A percentile compares a stretch with the other conserved stretches of the same genome.
Evolutionary conservation across 1,140 invertebrate genomes (phyloP).

Genomic region (Ceratosolen fusciceps): DNA sequence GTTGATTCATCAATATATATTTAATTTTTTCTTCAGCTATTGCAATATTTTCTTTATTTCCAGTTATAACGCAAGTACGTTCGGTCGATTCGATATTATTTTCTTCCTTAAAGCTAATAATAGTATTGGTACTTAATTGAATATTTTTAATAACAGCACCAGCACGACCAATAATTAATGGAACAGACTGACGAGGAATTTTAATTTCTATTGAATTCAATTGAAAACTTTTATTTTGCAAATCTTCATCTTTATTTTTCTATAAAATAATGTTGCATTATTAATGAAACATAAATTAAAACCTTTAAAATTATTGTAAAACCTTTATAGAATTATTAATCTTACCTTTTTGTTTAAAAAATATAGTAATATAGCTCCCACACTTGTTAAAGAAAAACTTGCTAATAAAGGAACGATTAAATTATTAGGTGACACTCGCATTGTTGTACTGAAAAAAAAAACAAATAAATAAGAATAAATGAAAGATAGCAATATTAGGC

Average conservation of each 20-base stretch:
- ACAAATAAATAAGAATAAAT: neutral
- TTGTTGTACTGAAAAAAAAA: slow-evolving; percentile 50
- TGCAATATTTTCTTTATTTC: slow-evolving; percentile 76
- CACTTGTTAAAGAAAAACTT: slow-evolving; percentile 67
- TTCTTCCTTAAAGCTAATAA: slow-evolving; percentile 77
- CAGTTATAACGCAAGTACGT: no score
- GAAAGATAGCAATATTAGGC: neutral
- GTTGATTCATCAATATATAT: slow-evolving; percentile 79
- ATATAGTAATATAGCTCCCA: slow-evolving; percentile 67
- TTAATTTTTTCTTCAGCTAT: slow-evolving; percentile 81
- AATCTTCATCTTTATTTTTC: slow-evolving; percentile 48
- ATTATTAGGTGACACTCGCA: slow-evolving; percentile 52
- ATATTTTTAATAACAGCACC: slow-evolving; percentile 81
- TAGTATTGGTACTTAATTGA: slow-evolving; percentile 78
- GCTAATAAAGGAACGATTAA: slow-evolving; percentile 59
- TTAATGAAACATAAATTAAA: neutral
- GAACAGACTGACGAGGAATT: slow-evolving; percentile 70
- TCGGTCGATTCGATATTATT: slow-evolving; percentile 59
- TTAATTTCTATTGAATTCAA: slow-evolving; percentile 63
- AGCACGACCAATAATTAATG: slow-evolving; percentile 75
- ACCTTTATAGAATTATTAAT: slow-evolving; percentile 10
- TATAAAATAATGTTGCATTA: slow-evolving; percentile 28
- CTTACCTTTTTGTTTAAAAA: slow-evolving; percentile 65
- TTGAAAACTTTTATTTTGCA: slow-evolving; percentile 47
- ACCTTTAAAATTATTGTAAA: neutral